Evolutionary conservation across 2,797 vertebrate genomes (phyloP).

Genomic region (Buphagus erythrorhynchus): DNA sequence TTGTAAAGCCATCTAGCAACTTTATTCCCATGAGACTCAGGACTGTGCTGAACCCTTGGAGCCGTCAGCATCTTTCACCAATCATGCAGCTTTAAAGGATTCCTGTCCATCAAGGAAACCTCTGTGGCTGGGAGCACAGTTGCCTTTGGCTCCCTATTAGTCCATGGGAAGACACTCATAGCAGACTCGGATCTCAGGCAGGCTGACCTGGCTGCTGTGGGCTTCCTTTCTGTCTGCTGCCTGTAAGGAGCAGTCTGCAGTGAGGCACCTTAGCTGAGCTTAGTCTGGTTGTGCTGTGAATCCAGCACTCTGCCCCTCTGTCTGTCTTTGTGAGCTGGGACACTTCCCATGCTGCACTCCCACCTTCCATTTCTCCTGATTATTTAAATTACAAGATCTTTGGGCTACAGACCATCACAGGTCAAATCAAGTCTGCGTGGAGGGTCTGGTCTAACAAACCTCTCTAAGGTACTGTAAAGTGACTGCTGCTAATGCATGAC

Average conservation of each 20-base stretch:
- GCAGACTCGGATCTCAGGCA: neutral
- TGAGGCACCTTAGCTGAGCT: neutral
- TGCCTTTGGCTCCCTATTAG: neutral
- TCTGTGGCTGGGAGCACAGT: neutral
- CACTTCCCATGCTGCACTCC: neutral
- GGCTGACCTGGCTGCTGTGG: neutral
- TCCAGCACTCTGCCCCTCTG: neutral
- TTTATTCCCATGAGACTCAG: neutral
- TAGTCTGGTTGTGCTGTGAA: neutral
- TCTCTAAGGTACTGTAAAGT: neutral
- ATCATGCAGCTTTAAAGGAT: neutral
- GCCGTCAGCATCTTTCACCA: neutral
- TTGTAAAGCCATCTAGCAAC: neutral
- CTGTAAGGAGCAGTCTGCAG: neutral
- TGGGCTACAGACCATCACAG: neutral
- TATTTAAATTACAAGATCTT: neutral
- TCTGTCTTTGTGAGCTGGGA: neutral
- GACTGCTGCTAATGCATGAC: neutral
- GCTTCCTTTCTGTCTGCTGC: neutral
- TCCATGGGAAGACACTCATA: fast-evolving
- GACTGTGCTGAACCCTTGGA: neutral
- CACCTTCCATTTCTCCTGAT: neutral
- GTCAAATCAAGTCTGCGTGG: fast-evolving
- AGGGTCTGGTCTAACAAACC: neutral
- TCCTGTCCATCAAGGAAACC: neutral